A percentile compares a stretch with the other conserved stretches of the same genome.
Conservation (phyloP, 37 sponge, comb jelly and placozoan species). For the Halichondria panicea region DNA sequence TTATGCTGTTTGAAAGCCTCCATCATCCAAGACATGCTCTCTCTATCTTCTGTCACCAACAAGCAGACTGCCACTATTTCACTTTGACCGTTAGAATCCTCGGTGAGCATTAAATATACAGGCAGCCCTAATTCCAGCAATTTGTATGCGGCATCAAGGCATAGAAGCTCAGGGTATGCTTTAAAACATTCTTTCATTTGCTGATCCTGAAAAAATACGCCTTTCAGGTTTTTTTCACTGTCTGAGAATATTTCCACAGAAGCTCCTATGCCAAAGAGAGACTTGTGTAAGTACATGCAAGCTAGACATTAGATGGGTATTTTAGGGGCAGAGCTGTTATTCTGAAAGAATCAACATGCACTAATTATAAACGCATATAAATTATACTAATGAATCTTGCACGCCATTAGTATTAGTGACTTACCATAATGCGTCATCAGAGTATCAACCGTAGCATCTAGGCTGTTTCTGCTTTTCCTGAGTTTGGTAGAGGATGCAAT, state of each 20-base stretch:
- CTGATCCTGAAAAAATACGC: slow-evolving; percentile 36
- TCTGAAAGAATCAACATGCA: background rate
- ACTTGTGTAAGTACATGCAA: too few relatives aligned
- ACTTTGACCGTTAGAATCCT: slow-evolving; percentile 36
- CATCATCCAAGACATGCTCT: slow-evolving; percentile 24
- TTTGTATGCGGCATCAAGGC: slow-evolving; percentile 48
- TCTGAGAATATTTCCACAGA: slow-evolving; percentile 29
- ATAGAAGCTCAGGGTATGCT: slow-evolving; percentile 48
- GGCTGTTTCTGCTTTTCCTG: background rate
- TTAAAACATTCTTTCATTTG: slow-evolving; percentile 26
- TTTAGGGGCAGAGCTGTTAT: too few relatives aligned
- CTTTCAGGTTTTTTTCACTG: slow-evolving; percentile 19
- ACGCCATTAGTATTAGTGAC: background rate
- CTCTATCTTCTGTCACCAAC: slow-evolving; percentile 20
- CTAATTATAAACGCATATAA: background rate
- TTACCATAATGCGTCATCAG: background rate
- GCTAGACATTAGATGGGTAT: too few relatives aligned
- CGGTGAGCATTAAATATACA: slow-evolving; percentile 7
- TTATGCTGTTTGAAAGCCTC: slow-evolving; percentile 30
- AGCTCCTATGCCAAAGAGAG: too few relatives aligned
- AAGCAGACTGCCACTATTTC: slow-evolving; percentile 27
- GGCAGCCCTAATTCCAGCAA: slow-evolving; percentile 34
- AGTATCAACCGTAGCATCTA: background rate
- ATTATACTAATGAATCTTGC: background rate
- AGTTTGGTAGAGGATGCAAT: background rate